phyloP scores from a whole-genome alignment of 92 coral and sea anemone genomes.

The Epizoanthus rinbou region DNA sequence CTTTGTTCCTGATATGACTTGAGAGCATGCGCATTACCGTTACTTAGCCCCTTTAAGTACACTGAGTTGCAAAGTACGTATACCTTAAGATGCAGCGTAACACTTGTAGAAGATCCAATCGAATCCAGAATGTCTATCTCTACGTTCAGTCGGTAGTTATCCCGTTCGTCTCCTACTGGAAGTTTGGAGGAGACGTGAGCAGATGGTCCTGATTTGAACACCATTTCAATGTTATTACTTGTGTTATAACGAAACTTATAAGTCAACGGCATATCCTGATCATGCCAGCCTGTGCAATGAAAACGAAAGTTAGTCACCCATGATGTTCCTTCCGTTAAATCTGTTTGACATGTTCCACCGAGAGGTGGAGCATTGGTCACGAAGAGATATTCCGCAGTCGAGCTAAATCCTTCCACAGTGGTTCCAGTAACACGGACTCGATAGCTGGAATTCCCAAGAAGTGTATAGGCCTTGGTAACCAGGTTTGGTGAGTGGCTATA shows the following conservation, averaged over 20 bases:
- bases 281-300: conserved; percentile 76
- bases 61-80: not conserved
- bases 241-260: conserved; percentile 77
- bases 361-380: conserved; percentile 71
- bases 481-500: conserved; percentile 78
- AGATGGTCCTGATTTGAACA: conserved; percentile 65
- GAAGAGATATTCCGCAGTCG: conserved; percentile 58
- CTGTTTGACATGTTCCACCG: conserved; percentile 73
- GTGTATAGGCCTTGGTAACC: conserved; percentile 60
- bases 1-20: too few relatives aligned
- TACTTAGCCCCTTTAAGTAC: too few relatives aligned
- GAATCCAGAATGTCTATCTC: conserved; percentile 59
- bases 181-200: conserved; percentile 54
- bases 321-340: conserved; percentile 64
- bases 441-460: conserved; percentile 75
- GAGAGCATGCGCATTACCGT: too few relatives aligned
- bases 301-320: conserved; percentile 74
- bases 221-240: conserved; percentile 75
- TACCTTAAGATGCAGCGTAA: conserved; percentile 59
- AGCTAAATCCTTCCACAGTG: conserved; percentile 58
- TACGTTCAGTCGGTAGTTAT: conserved; percentile 55
- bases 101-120: conserved; percentile 59
- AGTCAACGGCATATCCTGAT: conserved; percentile 68
- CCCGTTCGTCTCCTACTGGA: conserved; percentile 71
- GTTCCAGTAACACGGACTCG: conserved; percentile 52